Evolutionary conservation across 2,113 vertebrate genomes (phyloP).

Genomic region (Dasypus novemcinctus): DNA sequence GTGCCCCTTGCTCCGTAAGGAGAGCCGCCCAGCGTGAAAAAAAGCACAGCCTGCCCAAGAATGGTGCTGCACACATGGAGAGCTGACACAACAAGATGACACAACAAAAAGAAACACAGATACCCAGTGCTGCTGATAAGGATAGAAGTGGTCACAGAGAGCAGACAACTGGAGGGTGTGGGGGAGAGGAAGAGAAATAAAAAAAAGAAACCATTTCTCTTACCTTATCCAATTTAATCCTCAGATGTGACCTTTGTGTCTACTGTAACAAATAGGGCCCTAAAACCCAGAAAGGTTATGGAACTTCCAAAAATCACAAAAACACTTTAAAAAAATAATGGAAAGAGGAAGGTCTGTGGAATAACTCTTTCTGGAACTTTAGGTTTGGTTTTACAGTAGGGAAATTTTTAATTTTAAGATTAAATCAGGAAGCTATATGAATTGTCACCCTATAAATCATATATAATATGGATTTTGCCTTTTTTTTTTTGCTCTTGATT

Average conservation of each 20-base stretch:
- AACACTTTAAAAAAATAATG: accelerated
- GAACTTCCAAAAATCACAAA: background rate
- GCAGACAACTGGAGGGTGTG: no score
- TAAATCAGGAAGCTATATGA: background rate
- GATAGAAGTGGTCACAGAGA: no score
- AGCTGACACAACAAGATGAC: no score
- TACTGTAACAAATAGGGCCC: background rate
- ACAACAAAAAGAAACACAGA: no score
- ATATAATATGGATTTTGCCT: background rate
- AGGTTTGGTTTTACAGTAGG: accelerated
- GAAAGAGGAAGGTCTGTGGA: background rate
- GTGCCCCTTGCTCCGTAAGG: no score
- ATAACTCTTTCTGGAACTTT: background rate
- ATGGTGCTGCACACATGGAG: no score
- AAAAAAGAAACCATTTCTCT: no score
- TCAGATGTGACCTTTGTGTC: accelerated
- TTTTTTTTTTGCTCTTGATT: no score
- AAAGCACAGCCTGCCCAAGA: no score
- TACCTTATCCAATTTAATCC: background rate
- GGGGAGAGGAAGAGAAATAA: no score
- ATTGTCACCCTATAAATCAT: background rate
- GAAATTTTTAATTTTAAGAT: background rate
- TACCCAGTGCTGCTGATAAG: no score
- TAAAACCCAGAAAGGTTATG: background rate
- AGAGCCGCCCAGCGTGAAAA: no score